Evolutionary conservation across 2,797 vertebrate genomes (phyloP).

Genomic region (Pseudochirops cupreus): DNA sequence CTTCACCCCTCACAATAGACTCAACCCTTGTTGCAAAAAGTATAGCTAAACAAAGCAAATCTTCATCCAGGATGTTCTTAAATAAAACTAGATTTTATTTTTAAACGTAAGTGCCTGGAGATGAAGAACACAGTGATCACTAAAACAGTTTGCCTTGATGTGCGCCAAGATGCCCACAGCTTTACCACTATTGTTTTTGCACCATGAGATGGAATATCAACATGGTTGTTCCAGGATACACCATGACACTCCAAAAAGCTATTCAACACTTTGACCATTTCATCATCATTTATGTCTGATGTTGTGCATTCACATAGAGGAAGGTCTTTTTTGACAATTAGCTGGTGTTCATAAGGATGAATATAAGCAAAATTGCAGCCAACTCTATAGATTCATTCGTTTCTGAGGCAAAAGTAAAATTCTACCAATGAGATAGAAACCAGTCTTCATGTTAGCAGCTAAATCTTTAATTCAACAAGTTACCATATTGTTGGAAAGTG

Average conservation of each 20-base stretch:
- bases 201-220: background rate
- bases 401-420: conserved; percentile 30
- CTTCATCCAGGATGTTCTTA: background rate
- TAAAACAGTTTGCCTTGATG: background rate
- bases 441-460: background rate
- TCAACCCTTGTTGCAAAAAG: background rate
- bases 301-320: background rate
- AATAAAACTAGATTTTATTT: background rate
- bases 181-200: background rate
- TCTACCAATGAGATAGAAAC: conserved; percentile 44
- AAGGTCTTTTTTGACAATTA: background rate
- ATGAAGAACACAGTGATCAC: background rate
- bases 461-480: conserved; percentile 9
- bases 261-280: background rate
- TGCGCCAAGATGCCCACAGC: fast-evolving
- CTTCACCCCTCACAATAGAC: background rate
- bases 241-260: conserved; percentile 19
- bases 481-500: background rate
- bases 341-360: background rate
- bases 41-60: background rate
- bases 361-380: background rate
- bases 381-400: background rate
- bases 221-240: conserved; percentile 11
- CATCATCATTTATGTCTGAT: background rate
- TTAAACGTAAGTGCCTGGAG: background rate